A percentile compares a stretch with the other conserved stretches of the same genome.
phyloP scores from a whole-genome alignment of 2,888 invertebrate species.

The Bellardia bayeri region DNA sequence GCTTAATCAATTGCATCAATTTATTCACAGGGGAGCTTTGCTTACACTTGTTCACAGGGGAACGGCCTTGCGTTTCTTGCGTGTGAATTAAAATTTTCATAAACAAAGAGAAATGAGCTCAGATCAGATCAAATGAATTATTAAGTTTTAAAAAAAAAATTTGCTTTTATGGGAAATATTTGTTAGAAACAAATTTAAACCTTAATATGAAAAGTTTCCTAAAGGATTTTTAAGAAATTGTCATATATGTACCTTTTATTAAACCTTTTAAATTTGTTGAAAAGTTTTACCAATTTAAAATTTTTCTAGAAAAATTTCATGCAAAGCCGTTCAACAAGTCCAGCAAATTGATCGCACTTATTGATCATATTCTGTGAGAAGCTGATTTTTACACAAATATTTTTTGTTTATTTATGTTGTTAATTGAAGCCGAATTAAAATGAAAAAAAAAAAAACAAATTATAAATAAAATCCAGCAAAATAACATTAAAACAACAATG shows the following conservation, averaged over 20 bases:
- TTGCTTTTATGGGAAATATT: too few relatives aligned
- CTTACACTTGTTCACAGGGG: constrained; percentile 8
- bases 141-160: too few relatives aligned
- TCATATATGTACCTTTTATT: too few relatives aligned
- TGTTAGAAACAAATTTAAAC: too few relatives aligned
- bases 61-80: not conserved
- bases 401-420: constrained; percentile 25
- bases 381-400: not conserved
- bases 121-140: not conserved
- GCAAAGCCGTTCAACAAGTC: too few relatives aligned
- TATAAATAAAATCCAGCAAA: constrained; percentile 6
- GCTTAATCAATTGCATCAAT: constrained; percentile 37
- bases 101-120: not conserved
- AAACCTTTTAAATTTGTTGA: too few relatives aligned
- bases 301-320: too few relatives aligned
- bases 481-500: constrained; percentile 30
- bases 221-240: too few relatives aligned
- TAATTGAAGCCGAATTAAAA: constrained; percentile 6
- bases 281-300: too few relatives aligned
- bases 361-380: not conserved
- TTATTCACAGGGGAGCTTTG: not conserved
- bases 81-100: not conserved
- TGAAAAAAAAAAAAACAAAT: not conserved
- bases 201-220: too few relatives aligned
- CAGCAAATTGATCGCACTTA: too few relatives aligned